These are phyloP conservation scores for Muscina levida DNA, from an alignment of 2,888 invertebrate genomes.

Conservation along the genomic window DNA sequence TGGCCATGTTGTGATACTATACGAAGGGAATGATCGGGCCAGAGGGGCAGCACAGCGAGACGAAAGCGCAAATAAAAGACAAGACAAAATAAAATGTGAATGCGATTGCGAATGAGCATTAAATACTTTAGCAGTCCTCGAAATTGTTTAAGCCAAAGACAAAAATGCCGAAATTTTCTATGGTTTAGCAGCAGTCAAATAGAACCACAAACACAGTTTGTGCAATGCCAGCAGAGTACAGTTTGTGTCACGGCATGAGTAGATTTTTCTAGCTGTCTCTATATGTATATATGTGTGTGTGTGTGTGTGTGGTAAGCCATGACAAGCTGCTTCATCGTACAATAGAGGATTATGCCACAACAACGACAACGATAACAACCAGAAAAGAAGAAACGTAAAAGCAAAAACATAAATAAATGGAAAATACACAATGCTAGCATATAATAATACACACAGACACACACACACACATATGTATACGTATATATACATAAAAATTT, in stretches of 20 bases:
- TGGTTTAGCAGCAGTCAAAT: background rate
- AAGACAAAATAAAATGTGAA: too few relatives aligned
- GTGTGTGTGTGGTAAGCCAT: conserved; percentile 25
- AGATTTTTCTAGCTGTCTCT: background rate
- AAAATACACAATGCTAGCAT: conserved; percentile 23
- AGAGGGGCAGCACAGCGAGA: too few relatives aligned
- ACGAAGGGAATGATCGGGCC: too few relatives aligned
- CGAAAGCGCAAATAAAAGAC: too few relatives aligned
- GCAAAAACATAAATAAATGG: conserved; percentile 20
- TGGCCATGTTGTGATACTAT: too few relatives aligned
- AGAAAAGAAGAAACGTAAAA: background rate
- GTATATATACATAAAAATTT: background rate
- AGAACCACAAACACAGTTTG: conserved; percentile 1
- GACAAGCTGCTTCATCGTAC: conserved; percentile 2
- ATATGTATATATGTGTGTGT: background rate
- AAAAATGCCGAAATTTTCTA: conserved; percentile 7
- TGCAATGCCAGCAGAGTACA: background rate
- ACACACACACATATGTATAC: background rate
- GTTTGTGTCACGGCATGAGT: conserved; percentile 16
- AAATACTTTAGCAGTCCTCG: conserved; percentile 15
- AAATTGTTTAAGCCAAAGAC: conserved; percentile 26
- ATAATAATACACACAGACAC: background rate
- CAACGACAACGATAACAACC: conserved; percentile 8
- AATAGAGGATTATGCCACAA: conserved; percentile 33
- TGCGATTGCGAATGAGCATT: conserved; percentile 8